These are phyloP conservation scores for Endomychus coccineus DNA, from an alignment of 2,888 invertebrate species.

Conservation along the genomic window DNA sequence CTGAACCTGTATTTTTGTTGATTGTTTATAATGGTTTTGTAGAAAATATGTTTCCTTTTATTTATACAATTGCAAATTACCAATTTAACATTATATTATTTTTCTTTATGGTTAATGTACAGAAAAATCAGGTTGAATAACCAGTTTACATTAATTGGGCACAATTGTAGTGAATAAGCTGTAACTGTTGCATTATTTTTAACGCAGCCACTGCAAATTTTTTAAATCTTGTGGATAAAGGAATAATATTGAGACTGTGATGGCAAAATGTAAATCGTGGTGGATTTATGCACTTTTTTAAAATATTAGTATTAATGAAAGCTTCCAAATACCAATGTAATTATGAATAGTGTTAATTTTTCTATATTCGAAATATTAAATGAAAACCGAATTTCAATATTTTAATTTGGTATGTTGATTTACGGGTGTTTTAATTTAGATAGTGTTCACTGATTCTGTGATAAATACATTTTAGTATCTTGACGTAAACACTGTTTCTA, in stretches of 20 bases:
- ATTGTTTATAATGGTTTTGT: no score
- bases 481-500: slow-evolving; percentile 46
- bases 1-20: no score
- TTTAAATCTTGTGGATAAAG: slow-evolving; percentile 8
- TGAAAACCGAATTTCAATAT: slow-evolving; percentile 33
- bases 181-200: no score
- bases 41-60: no score
- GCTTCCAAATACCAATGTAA: slow-evolving; percentile 25
- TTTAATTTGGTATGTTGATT: slow-evolving; percentile 35
- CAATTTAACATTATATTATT: no score
- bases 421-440: slow-evolving; percentile 42
- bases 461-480: slow-evolving; percentile 46
- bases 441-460: slow-evolving; percentile 47
- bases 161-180: no score
- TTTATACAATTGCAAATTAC: no score
- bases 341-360: slow-evolving; percentile 20
- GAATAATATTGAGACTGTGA: slow-evolving; percentile 28
- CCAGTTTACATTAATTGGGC: no score
- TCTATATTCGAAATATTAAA: slow-evolving; percentile 14
- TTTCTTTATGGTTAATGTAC: no score
- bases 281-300: slow-evolving; percentile 14
- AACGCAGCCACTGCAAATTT: no score
- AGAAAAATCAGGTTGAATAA: no score
- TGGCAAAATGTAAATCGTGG: slow-evolving; percentile 25
- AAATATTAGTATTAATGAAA: slow-evolving; percentile 30